Conservation (phyloP, 1,140 invertebrate genomes). For the Helicoverpa zea region DNA sequence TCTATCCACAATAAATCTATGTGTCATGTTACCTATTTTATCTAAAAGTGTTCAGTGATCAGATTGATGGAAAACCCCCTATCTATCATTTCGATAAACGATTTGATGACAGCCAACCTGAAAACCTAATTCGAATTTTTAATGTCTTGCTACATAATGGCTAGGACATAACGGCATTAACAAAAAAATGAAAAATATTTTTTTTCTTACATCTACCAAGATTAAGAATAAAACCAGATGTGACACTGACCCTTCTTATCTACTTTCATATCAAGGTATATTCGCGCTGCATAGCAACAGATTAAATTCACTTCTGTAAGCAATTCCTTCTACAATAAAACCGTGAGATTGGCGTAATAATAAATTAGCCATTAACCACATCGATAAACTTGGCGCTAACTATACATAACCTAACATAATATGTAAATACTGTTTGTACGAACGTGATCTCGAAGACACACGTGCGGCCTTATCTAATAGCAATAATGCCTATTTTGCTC, state of each 20-base stretch:
- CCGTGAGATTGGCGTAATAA: not conserved
- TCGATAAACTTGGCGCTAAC: not conserved
- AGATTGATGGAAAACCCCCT: not conserved
- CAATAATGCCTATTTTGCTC: constrained; percentile 14
- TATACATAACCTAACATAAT: not conserved
- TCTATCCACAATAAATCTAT: not conserved
- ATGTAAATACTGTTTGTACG: constrained; percentile 8
- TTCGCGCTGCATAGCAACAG: too few species aligned
- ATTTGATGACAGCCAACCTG: too few species aligned
- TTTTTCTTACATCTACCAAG: too few species aligned
- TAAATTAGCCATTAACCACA: not conserved
- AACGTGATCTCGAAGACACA: constrained; percentile 36
- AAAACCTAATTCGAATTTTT: too few species aligned
- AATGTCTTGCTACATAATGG: too few species aligned
- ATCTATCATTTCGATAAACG: too few species aligned
- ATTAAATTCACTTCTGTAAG: too few species aligned
- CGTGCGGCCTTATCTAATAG: constrained; percentile 29
- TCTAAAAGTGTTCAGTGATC: not conserved
- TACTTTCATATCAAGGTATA: too few species aligned
- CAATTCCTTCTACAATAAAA: not conserved
- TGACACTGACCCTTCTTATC: too few species aligned
- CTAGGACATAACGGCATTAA: too few species aligned
- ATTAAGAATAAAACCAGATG: too few species aligned
- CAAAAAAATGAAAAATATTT: too few species aligned
- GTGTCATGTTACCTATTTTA: not conserved